These are phyloP conservation scores for Apocrypta bakeri DNA, from an alignment of 1,140 invertebrate genomes.

Conservation along the genomic window DNA sequence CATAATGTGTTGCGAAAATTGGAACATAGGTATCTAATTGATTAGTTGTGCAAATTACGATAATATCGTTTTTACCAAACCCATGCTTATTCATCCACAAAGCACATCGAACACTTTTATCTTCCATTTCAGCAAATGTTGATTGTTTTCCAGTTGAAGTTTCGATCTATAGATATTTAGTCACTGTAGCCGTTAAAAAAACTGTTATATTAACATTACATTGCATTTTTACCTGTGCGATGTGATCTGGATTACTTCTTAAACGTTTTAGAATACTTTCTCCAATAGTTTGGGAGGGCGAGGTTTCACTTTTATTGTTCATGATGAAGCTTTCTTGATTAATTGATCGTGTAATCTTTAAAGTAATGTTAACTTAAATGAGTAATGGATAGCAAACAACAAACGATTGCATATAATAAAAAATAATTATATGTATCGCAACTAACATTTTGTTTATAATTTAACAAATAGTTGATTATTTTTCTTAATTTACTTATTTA, in stretches of 20 bases:
- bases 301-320: too few relatives aligned
- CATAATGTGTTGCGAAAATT: slow-evolving; percentile 9
- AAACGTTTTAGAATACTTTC: neutral
- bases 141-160: neutral
- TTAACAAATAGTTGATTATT: too few relatives aligned
- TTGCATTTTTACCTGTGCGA: too few relatives aligned
- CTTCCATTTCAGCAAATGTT: slow-evolving; percentile 8
- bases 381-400: too few relatives aligned
- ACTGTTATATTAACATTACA: too few relatives aligned
- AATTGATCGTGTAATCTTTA: too few relatives aligned
- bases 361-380: too few relatives aligned
- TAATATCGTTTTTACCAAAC: slow-evolving; percentile 12
- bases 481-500: too few relatives aligned
- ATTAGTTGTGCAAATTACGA: slow-evolving; percentile 25
- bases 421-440: too few relatives aligned
- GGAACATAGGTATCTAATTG: slow-evolving; percentile 21
- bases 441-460: too few relatives aligned
- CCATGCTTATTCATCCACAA: slow-evolving; percentile 33
- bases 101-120: slow-evolving; percentile 37
- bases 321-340: too few relatives aligned
- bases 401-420: too few relatives aligned
- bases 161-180: neutral
- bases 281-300: neutral
- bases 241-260: neutral
- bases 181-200: neutral